Base-by-base conservation (phyloP, 2,797 vertebrate species). In the Hyperoplus lanceolatus region DNA sequence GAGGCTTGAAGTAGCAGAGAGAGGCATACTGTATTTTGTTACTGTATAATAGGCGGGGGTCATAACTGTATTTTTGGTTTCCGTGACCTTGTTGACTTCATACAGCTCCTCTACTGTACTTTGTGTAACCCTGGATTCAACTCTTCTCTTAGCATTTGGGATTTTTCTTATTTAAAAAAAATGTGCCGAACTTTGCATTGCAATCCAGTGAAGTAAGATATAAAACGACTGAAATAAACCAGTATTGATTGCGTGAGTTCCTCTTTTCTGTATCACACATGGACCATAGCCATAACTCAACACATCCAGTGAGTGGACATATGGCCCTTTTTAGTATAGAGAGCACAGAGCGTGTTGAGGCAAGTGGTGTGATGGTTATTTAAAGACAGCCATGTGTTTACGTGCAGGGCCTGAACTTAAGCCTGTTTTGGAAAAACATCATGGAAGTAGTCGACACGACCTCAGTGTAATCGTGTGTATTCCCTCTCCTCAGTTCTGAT, bases 301-400 rank as follows among this genome's bases (percentile, higher is more conserved):
- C 61, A 21, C 42, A 46, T 60, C 64, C 68, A 43, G 29, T 76
- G 69, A 66, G 69, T 76, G 36, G 10, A 81, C 55, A 51, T 62
- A 41, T 70, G 75, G 72, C 38, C 56, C 41, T 38, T 29, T 29
- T 53, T 10, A 15, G 51, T 60, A 50, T 64, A 58, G 73, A 16
- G 62, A 65, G 86, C 55, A 29, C n/a, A 36, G 8, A 69, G 72
- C 80, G 1, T 70, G 88, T 87, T 70, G 45, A 73, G 76, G 71
- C 83, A 82, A 83, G 84, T 69, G 71, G 65, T 73, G 62, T 15
- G 29, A 3, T 29, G 69, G 85, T 84, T 92, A 93, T 91, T 93
- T 92, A 89, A 87, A 90, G 89, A 49, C 16, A 12, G 59, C 48
- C 29, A 69, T 82, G 68, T 81, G 77, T 87, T 92, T 87, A 88